Base-by-base conservation (phyloP, 2,113 vertebrate species). In the Salminus brasiliensis region DNA sequence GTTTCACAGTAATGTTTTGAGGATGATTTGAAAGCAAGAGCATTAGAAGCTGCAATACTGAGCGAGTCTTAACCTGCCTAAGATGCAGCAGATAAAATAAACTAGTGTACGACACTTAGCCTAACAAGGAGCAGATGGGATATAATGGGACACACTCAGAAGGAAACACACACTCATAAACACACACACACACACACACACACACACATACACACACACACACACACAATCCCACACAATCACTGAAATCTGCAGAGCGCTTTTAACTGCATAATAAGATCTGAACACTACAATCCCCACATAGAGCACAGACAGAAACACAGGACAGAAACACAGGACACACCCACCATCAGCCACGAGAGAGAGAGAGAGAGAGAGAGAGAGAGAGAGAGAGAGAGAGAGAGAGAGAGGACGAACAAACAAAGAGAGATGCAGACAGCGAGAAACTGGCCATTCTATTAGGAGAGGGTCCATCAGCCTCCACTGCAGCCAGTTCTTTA, bases 321-420 rank as follows among this genome's bases (percentile, higher is more conserved):
- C 18, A 60, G 9, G 39, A 23, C 45, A 53, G 60, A 76, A 45
- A 76, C 66, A 52, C 60, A 66, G 62, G 74, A 45, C 73, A 76
- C 32, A 21, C 29, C 30, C 30, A 10, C 9, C 10, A 63, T 32
- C 21, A n/a, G n/a, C n/a, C n/a, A n/a, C n/a, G n/a, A n/a, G n/a
- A n/a, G 34, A 55, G n/a, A 72, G 39, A 72, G 52, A 57, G 6
- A 36, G n/a, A 72, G 49, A 32, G 11, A 71, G 25, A 53, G 9
- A 73, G 15, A 11, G 5, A n/a, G n/a, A n/a, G n/a, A n/a, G n/a
- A n/a, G n/a, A 49, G 59, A 75, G 7, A 59, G 21, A 74, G 55
- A 62, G 55, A 32, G 30, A 60, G 72, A 45, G 55, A 45, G 55
- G 47, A 2, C 12, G 1, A 43, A 2, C 41, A 43, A 43, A 39